Evolutionary conservation across 2,888 invertebrate species (phyloP).

Genomic region (Lasioglossum morio): DNA sequence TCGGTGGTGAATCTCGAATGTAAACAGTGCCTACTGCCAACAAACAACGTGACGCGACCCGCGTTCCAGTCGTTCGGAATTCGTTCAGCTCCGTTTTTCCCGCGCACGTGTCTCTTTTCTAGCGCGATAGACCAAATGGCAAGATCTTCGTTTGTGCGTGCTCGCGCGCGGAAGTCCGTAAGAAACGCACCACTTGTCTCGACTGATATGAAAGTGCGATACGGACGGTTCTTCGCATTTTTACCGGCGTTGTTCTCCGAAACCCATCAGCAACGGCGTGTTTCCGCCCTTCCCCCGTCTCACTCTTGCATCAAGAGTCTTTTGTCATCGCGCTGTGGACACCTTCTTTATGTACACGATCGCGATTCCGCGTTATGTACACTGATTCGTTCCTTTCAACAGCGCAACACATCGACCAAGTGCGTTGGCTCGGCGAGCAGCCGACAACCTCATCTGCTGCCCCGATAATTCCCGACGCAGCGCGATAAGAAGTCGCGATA

Average conservation of each 20-base stretch:
- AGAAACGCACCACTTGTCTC: constrained; percentile 18
- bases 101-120: background rate
- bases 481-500: constrained; percentile 35
- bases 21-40: background rate
- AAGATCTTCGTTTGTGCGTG: background rate
- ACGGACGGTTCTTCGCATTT: background rate
- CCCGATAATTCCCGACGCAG: constrained; percentile 1
- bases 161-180: background rate
- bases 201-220: constrained; percentile 32
- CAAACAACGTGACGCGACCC: constrained; percentile 1
- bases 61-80: background rate
- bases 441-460: background rate
- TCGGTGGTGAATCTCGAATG: background rate
- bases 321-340: background rate
- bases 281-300: background rate
- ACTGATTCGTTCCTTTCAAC: background rate
- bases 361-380: background rate
- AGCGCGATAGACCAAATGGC: background rate
- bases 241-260: background rate
- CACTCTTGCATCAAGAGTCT: background rate
- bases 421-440: background rate
- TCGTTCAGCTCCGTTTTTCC: background rate
- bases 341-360: background rate
- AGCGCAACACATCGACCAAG: background rate
- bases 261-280: background rate